Base-by-base conservation (phyloP, 1,140 invertebrate species). In the Zaprionus africanus region DNA sequence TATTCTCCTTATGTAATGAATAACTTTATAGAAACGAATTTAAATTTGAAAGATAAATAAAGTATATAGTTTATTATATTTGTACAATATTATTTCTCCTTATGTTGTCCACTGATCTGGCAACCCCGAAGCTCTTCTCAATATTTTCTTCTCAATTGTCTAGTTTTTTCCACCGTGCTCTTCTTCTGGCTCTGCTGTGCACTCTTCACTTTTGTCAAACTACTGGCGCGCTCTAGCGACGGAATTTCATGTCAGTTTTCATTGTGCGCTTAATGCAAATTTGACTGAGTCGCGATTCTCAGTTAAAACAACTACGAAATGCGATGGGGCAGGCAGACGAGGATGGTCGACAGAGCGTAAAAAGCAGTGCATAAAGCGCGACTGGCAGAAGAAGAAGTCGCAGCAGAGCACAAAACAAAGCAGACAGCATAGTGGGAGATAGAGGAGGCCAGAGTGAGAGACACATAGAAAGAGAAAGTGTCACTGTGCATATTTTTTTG, bases 401-500 rank as follows among this genome's bases (percentile, higher is more conserved):
- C 65, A 56, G 26, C 49, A 54, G 19, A 46, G 7, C 49, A 46
- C 36, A 46, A 53, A 68, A 36, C 34, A 24, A 38, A 78, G 43
- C 51, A 65, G 51, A 72, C 49, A 65, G 46, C 36, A 53, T 36
- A 61, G 31, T 34, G 31, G 31, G 19, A 66, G 26, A 31, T 34
- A 36, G 12, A 15, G 12, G 1, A 12, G 36, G 36, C 6, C 26
- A 7, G 28, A 31, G 1, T 2, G 7, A 31, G 36, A 34, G 36
- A 24, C 12, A 15, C 9, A 31, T 11, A 41, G 38, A 38, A 49
- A 43, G 53, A 38, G 41, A 36, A 90, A 88, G 81, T 88, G 85
- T 88, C 85, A 88, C 78, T 85, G 81, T 90, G 78, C 85, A 88
- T 88, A 90, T 90, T 90, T 58, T 53, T 54, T 69, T 68, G 63